Evolutionary conservation across 1,140 invertebrate species (phyloP), one percentile per base, ranked within the genome.

Genomic region (Amphibalanus amphitrite): DNA sequence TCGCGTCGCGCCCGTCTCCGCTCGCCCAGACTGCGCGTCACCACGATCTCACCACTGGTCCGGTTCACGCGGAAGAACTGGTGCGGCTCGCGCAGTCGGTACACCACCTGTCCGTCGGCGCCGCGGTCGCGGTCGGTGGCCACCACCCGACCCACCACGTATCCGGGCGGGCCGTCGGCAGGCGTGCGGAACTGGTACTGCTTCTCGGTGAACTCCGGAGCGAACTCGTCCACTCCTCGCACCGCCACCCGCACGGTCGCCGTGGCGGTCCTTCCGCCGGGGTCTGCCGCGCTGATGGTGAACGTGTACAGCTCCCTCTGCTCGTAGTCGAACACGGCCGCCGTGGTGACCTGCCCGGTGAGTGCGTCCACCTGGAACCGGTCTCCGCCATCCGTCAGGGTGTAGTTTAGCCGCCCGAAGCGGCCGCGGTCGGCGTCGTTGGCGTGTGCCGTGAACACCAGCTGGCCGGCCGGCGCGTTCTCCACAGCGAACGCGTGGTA

Each of bases 111-210:
- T 3, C 95, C 95, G 80, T 97, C 94, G 0, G 89, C 87, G 0
- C 94, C 95, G 76, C 90, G 89, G 77, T 98, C 95, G 75, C 88
- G 82, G 79, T 98, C 95, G 0, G 87, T 90, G 4, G 95, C 95
- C 23, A 86, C 86, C 3, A 97, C 91, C 76, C 89, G 87, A 0
- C 95, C 94, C 4, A 97, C 87, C 1, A 90, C 82, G 76, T 88
- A 89, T 0, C 93, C 93, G 67, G 86, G 81, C 0, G 88, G 85
- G 17, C 86, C 84, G 30, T 87, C 86, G 23, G 87, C 86, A 3
- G 86, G 86, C 28, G 93, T 82, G 8, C 84, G 81, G 79, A 97
- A 97, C 73, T 87, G 85, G 79, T 97, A 98, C 0, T 89, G 89
- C 71, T 88, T 85, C 77, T 94, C 89, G 0, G 88, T 89, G 77